Conservation (phyloP, 1,140 invertebrate species). For the Drosophila quadrilineata region DNA sequence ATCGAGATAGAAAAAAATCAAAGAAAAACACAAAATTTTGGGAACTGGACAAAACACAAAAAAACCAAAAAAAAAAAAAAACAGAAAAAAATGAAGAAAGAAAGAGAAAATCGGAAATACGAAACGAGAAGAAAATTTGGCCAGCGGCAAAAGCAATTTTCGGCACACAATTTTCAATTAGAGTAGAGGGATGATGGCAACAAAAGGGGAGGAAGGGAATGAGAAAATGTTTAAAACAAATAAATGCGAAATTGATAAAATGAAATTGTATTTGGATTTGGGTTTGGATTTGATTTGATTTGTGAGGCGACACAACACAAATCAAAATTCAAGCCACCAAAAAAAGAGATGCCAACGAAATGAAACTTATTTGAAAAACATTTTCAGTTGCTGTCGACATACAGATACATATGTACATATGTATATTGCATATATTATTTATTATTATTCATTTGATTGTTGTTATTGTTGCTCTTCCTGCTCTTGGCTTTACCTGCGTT, state of each 20-base stretch:
- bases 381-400: slow-evolving; percentile 3
- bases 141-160: slow-evolving; percentile 50
- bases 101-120: slow-evolving; percentile 14
- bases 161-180: slow-evolving; percentile 75
- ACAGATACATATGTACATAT: too few relatives aligned
- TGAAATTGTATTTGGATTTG: slow-evolving; percentile 39
- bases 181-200: slow-evolving; percentile 18
- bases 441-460: slow-evolving; percentile 12
- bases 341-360: background rate
- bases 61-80: slow-evolving; percentile 32
- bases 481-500: slow-evolving; percentile 57
- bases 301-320: slow-evolving; percentile 37
- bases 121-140: slow-evolving; percentile 37
- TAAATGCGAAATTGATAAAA: slow-evolving; percentile 62
- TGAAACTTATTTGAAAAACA: slow-evolving; percentile 9
- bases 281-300: slow-evolving; percentile 75
- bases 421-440: too few relatives aligned
- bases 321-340: slow-evolving; percentile 15
- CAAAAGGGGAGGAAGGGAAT: background rate
- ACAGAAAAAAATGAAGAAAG: slow-evolving; percentile 18
- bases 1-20: background rate
- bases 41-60: slow-evolving; percentile 31
- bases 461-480: background rate
- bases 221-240: slow-evolving; percentile 55
- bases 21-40: too few relatives aligned